These are phyloP conservation scores for Bombus ignitus DNA, from an alignment of 1,140 invertebrate species.

Conservation along the genomic window DNA sequence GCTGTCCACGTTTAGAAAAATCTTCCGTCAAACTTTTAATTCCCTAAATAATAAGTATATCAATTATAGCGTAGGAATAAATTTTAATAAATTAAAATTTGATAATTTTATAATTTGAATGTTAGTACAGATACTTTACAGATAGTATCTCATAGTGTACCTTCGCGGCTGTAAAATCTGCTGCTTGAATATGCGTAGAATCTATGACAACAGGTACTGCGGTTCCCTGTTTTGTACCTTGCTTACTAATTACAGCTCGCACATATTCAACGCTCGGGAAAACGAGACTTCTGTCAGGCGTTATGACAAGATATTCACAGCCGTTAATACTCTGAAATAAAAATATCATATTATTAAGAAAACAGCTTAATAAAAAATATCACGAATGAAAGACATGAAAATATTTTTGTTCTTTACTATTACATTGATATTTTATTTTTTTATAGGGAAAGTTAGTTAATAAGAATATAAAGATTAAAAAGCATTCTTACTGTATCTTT, in stretches of 20 bases:
- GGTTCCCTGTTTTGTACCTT: conserved; percentile 84
- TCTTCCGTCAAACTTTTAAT: conserved; percentile 89
- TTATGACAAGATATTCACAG: conserved; percentile 87
- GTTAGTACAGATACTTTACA: background rate
- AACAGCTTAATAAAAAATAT: background rate
- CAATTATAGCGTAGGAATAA: background rate
- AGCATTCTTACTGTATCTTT: conserved; percentile 82
- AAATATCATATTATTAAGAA: background rate
- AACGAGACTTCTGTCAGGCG: conserved; percentile 88
- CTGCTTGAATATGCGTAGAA: conserved; percentile 89
- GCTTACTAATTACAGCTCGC: conserved; percentile 88
- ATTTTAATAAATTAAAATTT: background rate
- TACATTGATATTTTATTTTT: background rate
- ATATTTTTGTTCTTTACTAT: background rate
- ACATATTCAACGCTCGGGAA: conserved; percentile 92
- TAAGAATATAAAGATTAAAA: background rate
- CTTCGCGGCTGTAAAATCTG: conserved; percentile 90
- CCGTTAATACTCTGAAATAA: conserved; percentile 84
- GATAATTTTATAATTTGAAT: background rate
- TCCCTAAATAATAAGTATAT: conserved; percentile 82
- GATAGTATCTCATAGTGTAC: conserved; percentile 74
- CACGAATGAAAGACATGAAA: background rate
- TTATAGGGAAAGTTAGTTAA: background rate
- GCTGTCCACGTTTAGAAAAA: conserved; percentile 88
- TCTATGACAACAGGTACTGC: conserved; percentile 89